Percentiles rank a stretch among this genome's conserved stretches.
Conservation (phyloP, 2,113 vertebrate genomes). For the Sminthopsis crassicaudata region DNA sequence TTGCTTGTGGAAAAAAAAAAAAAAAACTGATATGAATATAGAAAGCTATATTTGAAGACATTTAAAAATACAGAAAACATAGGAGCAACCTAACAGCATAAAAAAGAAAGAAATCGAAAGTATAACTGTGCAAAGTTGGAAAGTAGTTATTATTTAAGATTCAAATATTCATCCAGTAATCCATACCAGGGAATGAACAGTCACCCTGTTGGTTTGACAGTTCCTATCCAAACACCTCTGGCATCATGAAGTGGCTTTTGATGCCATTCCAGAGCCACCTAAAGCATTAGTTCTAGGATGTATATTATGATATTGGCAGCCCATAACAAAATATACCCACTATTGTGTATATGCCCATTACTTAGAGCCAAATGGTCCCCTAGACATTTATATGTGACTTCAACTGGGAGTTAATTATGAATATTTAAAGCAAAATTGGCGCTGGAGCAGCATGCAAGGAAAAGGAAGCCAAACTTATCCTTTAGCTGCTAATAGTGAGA, state of each 20-base stretch:
- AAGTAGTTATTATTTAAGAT: not conserved
- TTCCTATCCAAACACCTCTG: not conserved
- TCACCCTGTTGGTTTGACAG: not conserved
- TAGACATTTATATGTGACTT: not conserved
- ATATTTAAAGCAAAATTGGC: not conserved
- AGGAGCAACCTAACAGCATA: not conserved
- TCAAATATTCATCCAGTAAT: not conserved
- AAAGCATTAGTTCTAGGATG: conserved; percentile 45
- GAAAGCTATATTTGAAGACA: conserved; percentile 61
- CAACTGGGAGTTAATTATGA: not conserved
- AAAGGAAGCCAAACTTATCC: not conserved
- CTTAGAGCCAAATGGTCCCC: not conserved
- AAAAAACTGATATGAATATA: not conserved
- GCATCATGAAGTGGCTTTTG: conserved; percentile 54
- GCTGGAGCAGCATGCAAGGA: not conserved
- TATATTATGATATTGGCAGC: not conserved
- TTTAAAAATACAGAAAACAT: conserved; percentile 17
- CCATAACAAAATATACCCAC: not conserved
- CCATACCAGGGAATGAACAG: conserved; percentile 4
- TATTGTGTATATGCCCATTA: not conserved
- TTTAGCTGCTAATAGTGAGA: not conserved
- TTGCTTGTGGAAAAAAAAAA: conserved; percentile 51
- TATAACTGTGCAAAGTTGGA: not conserved
- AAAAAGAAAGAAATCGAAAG: conserved; percentile 45
- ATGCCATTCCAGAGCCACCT: conserved; percentile 68